Evolutionary conservation across 2,797 vertebrate genomes (phyloP).

Genomic region (Numenius phaeopus): DNA sequence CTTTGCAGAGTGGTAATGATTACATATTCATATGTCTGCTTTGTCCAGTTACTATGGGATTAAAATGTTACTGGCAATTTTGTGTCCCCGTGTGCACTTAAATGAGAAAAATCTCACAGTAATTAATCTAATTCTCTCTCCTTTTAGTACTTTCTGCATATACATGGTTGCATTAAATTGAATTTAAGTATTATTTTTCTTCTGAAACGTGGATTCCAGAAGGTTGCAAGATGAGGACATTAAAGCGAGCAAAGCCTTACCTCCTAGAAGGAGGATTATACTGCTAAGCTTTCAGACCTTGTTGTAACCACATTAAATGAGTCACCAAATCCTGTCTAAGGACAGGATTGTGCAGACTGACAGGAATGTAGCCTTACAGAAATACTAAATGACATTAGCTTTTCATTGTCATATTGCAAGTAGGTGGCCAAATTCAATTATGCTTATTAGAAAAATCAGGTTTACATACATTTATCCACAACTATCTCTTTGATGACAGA

Average conservation of each 20-base stretch:
- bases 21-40: background rate
- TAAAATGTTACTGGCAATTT: background rate
- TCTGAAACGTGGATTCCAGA: background rate
- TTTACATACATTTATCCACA: background rate
- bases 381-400: background rate
- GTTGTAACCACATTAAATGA: slow-evolving; percentile 45
- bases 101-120: background rate
- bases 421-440: background rate
- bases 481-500: background rate
- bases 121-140: background rate
- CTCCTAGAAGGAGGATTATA: slow-evolving; percentile 3
- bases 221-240: background rate
- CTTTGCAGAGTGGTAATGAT: background rate
- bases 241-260: background rate
- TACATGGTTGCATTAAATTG: background rate
- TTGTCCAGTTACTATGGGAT: background rate
- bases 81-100: background rate
- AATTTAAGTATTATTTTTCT: background rate
- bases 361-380: background rate
- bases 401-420: background rate
- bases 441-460: background rate
- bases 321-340: slow-evolving; percentile 53
- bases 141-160: background rate
- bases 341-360: slow-evolving; percentile 4
- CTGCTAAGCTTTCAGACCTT: slow-evolving; percentile 48